Conservation (phyloP, 2,888 invertebrate species). For the Nasonovia ribisnigri region DNA sequence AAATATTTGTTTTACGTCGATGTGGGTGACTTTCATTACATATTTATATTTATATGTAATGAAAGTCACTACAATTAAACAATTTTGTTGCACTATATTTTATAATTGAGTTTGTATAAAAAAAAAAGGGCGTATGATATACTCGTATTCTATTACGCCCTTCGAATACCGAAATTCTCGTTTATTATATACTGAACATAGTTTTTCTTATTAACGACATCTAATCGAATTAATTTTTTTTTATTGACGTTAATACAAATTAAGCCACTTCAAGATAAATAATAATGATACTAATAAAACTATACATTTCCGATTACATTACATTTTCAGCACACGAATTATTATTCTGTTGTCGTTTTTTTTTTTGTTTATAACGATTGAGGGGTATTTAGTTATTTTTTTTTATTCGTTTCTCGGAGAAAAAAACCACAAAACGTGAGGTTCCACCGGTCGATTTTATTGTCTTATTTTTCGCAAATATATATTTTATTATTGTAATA, state of each 20-base stretch:
- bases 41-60: neutral
- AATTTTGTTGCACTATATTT: slow-evolving; percentile 29
- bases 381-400: slow-evolving; percentile 36
- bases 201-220: slow-evolving; percentile 39
- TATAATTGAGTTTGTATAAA: slow-evolving; percentile 27
- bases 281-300: slow-evolving; percentile 7
- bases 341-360: slow-evolving; percentile 12
- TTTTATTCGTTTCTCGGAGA: slow-evolving; percentile 44
- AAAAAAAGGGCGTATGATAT: slow-evolving; percentile 38
- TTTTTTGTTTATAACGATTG: neutral
- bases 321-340: neutral
- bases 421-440: slow-evolving; percentile 47
- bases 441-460: slow-evolving; percentile 34
- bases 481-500: slow-evolving; percentile 15
- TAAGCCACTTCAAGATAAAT: neutral
- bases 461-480: slow-evolving; percentile 46
- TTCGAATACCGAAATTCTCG: slow-evolving; percentile 6
- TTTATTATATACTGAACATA: slow-evolving; percentile 17
- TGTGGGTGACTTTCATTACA: neutral
- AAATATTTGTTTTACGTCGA: neutral
- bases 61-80: neutral
- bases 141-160: slow-evolving; percentile 38
- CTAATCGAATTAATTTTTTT: slow-evolving; percentile 29
- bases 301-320: neutral
- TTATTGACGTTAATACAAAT: slow-evolving; percentile 17